Base-by-base conservation (phyloP, 2,113 vertebrate genomes). In the human (Homo sapiens) region DNA sequence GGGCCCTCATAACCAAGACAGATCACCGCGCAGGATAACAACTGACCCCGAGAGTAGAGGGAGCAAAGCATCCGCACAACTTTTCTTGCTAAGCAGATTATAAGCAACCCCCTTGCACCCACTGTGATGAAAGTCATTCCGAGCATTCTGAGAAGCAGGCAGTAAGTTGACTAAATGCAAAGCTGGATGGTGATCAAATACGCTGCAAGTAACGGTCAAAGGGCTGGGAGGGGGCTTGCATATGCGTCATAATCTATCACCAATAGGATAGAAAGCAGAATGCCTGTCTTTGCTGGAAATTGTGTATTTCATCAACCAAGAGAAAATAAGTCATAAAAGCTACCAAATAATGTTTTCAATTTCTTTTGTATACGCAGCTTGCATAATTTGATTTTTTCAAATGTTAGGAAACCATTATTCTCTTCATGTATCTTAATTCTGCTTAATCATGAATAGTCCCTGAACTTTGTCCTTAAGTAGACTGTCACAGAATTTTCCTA, bases 21-120 rank as follows among this genome's bases (percentile, higher is more conserved):
- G 95, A 93, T 92, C 70, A 27, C 82, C 17, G 40, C 0, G 6
- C 78, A 61, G 82, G 22, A 68, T 25, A 75, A 95, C 89, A 43
- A 0, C 48, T 90, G 92, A 45, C 30, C n/a, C 2, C 13, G 23
- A 50, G 83, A 82, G 0, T 0, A 85, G 35, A 98, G n/a, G n/a
- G 59, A 7, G 73, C 48, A 45, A 8, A 12, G 0, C 0, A 48
- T 25, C 0, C 2, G 6, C 11, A 18, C n/a, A n/a, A 1, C 66
- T 0, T 93, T 66, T 96, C 50, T 57, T 14, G 55, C 9, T 59
- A 40, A 95, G 38, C 89, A 95, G 95, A 94, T 94, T 95, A 80
- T 23, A 48, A 59, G 57, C 87, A 91, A 72, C 82, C 78, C 91
- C 50, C 17, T 12, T 7, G 50, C 14, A n/a, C 84, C 95, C 72